These are phyloP conservation scores for Micronycteris hirsuta DNA, from an alignment of 2,113 vertebrate genomes.

Conservation along the genomic window DNA sequence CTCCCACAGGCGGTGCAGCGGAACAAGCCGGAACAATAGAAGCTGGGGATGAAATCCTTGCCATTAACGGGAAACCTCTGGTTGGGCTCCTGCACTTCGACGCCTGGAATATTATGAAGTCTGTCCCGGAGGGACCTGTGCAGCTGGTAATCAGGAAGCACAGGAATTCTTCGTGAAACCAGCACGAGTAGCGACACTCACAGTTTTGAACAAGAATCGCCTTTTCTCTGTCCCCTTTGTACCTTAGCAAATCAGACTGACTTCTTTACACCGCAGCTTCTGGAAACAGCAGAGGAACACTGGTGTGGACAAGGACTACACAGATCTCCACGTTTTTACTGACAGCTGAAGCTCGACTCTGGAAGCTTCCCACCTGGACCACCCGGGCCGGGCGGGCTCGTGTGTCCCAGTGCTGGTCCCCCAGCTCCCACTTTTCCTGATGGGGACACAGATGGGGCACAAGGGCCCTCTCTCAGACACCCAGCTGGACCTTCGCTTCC, in stretches of 20 bases:
- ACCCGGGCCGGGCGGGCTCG: constrained; percentile 49
- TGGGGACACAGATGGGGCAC: constrained; percentile 44
- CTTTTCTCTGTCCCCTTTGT: not conserved
- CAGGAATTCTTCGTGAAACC: constrained; percentile 81
- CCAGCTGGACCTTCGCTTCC: not conserved
- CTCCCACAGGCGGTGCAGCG: constrained; percentile 88
- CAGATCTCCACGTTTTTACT: constrained; percentile 22
- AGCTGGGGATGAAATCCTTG: constrained; percentile 92
- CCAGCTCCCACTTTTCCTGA: constrained; percentile 55
- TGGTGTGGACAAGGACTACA: not conserved
- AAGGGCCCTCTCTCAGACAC: constrained; percentile 50
- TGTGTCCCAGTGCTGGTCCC: constrained; percentile 58
- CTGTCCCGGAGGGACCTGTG: constrained; percentile 88
- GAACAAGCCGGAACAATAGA: constrained; percentile 89
- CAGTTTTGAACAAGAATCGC: not conserved
- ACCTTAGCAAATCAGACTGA: constrained; percentile 62
- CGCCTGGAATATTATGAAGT: constrained; percentile 94
- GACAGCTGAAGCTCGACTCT: constrained; percentile 54
- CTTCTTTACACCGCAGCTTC: constrained; percentile 65
- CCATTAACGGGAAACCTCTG: constrained; percentile 89
- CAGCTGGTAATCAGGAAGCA: constrained; percentile 88
- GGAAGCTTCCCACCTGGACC: constrained; percentile 46
- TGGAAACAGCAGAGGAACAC: constrained; percentile 58
- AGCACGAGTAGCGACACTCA: not conserved
- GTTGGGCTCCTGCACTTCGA: constrained; percentile 92